These are phyloP conservation scores for Pristiophorus japonicus DNA, from an alignment of 2,113 vertebrate species.

Conservation along the genomic window DNA sequence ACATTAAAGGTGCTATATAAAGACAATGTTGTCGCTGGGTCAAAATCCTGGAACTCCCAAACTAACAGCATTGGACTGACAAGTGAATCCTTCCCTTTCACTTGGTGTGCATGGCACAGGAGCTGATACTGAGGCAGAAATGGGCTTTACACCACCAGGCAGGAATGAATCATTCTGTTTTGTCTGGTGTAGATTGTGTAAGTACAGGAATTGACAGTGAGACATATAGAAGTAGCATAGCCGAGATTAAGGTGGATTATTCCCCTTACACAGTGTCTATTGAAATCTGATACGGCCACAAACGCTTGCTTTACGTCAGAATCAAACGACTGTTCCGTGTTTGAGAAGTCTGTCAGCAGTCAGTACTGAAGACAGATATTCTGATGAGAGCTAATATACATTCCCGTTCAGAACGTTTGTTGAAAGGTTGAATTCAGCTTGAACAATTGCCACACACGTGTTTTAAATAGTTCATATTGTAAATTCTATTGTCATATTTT, in stretches of 20 bases:
- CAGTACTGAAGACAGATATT: background rate
- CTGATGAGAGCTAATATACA: background rate
- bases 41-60: background rate
- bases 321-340: background rate
- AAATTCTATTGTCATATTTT: background rate
- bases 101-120: background rate
- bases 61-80: background rate
- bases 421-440: background rate
- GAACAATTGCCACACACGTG: constrained; percentile 1
- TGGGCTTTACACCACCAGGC: background rate
- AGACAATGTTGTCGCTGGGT: no score
- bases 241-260: background rate
- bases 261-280: background rate
- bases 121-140: background rate
- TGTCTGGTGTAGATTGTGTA: background rate
- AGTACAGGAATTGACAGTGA: background rate
- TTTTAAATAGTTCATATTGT: background rate
- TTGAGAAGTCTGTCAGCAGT: background rate
- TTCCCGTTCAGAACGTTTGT: background rate
- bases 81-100: background rate
- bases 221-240: background rate
- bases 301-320: background rate
- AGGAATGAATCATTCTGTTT: background rate
- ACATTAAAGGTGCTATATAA: no score
- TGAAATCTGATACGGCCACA: background rate